A percentile compares a stretch with the other conserved stretches of the same genome.
Evolutionary conservation across 1,140 invertebrate species (phyloP).

Genomic region (Colletes gigas): DNA sequence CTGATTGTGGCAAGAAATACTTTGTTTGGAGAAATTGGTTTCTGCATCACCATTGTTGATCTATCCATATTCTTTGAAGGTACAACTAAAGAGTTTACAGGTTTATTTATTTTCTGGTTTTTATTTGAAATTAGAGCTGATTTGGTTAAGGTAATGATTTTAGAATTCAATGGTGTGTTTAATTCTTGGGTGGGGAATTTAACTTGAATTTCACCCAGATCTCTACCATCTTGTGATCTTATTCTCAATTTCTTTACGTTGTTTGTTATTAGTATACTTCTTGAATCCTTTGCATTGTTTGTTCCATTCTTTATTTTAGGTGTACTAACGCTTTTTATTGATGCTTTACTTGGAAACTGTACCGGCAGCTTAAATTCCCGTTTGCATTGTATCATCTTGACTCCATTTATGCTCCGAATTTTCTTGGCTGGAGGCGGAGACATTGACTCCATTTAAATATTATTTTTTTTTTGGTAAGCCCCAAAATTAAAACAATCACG

Average conservation of each 20-base stretch:
- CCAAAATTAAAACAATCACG: background rate
- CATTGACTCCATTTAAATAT: constrained; percentile 26
- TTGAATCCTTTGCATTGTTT: background rate
- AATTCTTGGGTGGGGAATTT: constrained; percentile 31
- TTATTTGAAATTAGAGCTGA: background rate
- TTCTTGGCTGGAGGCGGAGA: background rate
- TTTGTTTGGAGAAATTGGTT: background rate
- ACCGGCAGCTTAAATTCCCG: constrained; percentile 51
- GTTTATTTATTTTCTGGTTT: background rate
- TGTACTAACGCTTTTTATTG: background rate
- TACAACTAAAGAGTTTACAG: background rate
- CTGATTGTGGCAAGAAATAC: no score
- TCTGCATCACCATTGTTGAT: no score
- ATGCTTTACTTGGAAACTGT: constrained; percentile 51
- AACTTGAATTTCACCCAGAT: constrained; percentile 70
- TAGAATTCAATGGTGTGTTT: background rate
- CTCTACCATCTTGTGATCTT: constrained; percentile 61
- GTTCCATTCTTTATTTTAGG: background rate
- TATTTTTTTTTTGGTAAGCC: background rate
- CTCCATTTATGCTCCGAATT: background rate
- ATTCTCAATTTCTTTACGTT: constrained; percentile 65
- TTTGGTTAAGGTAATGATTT: constrained; percentile 16
- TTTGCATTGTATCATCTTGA: constrained; percentile 19
- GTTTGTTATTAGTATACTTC: background rate
- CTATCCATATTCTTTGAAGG: background rate